These are phyloP conservation scores for Apostichopus parvimensis DNA, from an alignment of 35 echinoderm and acorn worm genomes.

Conservation along the genomic window DNA sequence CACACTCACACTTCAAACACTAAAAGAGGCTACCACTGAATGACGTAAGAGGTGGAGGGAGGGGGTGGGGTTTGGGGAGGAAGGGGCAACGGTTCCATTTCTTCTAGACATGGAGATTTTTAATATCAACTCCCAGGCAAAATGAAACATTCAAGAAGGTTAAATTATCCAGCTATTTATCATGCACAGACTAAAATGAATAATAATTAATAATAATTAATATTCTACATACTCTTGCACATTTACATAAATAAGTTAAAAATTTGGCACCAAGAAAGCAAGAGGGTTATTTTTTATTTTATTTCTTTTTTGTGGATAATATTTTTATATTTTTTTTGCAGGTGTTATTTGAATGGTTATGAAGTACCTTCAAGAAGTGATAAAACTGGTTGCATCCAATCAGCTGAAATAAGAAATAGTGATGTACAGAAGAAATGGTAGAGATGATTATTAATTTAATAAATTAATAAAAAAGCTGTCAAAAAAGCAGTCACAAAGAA, in stretches of 20 bases:
- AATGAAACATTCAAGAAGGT: neutral
- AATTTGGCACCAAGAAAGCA: neutral
- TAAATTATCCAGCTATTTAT: neutral
- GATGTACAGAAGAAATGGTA: neutral
- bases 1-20: neutral
- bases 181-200: neutral
- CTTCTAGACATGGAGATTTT: neutral
- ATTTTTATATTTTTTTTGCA: neutral
- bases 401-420: constrained; percentile 19
- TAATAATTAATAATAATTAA: neutral
- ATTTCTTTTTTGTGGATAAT: neutral
- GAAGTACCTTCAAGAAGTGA: constrained; percentile 37
- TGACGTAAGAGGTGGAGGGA: neutral
- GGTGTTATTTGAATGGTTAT: neutral
- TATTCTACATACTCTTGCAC: neutral
- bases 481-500: too few species aligned
- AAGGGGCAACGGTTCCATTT: neutral
- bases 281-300: neutral
- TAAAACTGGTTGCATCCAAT: constrained; percentile 43
- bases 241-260: neutral
- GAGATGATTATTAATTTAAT: too few species aligned
- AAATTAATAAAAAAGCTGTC: too few species aligned
- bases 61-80: neutral
- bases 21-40: neutral
- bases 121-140: neutral